These are phyloP conservation scores for Trematomus bernacchii DNA, from an alignment of 2,797 vertebrate genomes.

Conservation along the genomic window DNA sequence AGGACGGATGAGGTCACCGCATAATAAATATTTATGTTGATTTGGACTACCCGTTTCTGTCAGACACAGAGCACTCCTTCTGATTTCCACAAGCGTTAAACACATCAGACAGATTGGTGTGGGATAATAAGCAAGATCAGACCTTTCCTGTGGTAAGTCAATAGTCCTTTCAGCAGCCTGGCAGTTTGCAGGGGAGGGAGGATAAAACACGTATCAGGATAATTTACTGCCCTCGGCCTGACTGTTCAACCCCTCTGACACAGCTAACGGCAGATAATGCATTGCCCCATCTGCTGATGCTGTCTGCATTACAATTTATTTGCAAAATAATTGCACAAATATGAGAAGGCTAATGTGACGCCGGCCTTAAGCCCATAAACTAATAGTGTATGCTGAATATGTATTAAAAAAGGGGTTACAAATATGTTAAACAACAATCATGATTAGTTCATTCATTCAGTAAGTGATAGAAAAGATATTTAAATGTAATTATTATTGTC, in stretches of 20 bases:
- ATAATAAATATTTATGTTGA: slow-evolving; percentile 48
- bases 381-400: not conserved
- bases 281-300: slow-evolving; percentile 69
- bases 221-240: slow-evolving; percentile 71
- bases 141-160: slow-evolving; percentile 65
- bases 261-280: slow-evolving; percentile 68
- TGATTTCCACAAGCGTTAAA: slow-evolving; percentile 33
- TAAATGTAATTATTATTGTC: too few species aligned
- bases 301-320: slow-evolving; percentile 60
- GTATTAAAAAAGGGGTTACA: slow-evolving; percentile 9
- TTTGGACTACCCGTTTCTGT: slow-evolving; percentile 23
- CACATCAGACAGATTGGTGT: slow-evolving; percentile 34
- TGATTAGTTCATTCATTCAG: too few species aligned
- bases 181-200: slow-evolving; percentile 51
- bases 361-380: slow-evolving; percentile 31
- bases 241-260: slow-evolving; percentile 63
- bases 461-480: too few species aligned
- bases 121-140: slow-evolving; percentile 62
- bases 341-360: slow-evolving; percentile 44
- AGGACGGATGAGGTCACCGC: slow-evolving; percentile 47
- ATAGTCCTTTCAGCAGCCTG: slow-evolving; percentile 63
- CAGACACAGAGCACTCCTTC: not conserved
- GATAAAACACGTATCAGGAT: slow-evolving; percentile 71
- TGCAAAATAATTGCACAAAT: slow-evolving; percentile 55
- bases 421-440: not conserved